Conservation (phyloP, 2,888 invertebrate species). For the Dasysyrphus albostriatus region DNA sequence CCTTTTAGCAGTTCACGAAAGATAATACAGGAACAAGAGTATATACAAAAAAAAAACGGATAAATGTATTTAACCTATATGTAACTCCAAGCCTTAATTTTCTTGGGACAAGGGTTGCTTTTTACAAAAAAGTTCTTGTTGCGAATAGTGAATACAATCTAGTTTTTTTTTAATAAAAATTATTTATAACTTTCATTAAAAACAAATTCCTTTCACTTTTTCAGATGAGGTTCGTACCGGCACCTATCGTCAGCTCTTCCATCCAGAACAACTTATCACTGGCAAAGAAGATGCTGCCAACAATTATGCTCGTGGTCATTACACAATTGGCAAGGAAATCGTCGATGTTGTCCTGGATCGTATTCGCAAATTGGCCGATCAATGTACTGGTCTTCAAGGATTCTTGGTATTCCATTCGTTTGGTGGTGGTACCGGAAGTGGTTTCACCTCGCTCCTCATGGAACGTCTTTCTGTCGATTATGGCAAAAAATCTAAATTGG, state of each 20-base stretch:
- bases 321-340: slow-evolving; percentile 95
- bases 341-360: slow-evolving; percentile 93
- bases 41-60: too few relatives aligned
- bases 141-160: too few relatives aligned
- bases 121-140: too few relatives aligned
- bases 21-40: too few relatives aligned
- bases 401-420: slow-evolving; percentile 97
- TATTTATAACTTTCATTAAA: too few relatives aligned
- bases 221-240: slow-evolving; percentile 93
- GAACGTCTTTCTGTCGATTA: slow-evolving; percentile 96
- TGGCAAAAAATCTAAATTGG: slow-evolving; percentile 96
- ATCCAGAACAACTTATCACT: slow-evolving; percentile 95
- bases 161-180: too few relatives aligned
- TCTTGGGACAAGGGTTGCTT: too few relatives aligned
- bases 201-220: slow-evolving; percentile 31
- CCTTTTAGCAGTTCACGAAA: too few relatives aligned
- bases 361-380: slow-evolving; percentile 92
- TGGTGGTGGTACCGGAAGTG: slow-evolving; percentile 95
- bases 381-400: slow-evolving; percentile 93
- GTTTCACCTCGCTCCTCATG: slow-evolving; percentile 96
- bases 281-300: slow-evolving; percentile 97
- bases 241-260: slow-evolving; percentile 93
- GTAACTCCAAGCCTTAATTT: too few relatives aligned
- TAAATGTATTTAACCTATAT: too few relatives aligned
- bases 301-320: slow-evolving; percentile 97